Percentiles rank a stretch among this genome's conserved stretches.
Evolutionary conservation across 2,888 invertebrate genomes (phyloP).

Genomic region (Acheta domesticus): DNA sequence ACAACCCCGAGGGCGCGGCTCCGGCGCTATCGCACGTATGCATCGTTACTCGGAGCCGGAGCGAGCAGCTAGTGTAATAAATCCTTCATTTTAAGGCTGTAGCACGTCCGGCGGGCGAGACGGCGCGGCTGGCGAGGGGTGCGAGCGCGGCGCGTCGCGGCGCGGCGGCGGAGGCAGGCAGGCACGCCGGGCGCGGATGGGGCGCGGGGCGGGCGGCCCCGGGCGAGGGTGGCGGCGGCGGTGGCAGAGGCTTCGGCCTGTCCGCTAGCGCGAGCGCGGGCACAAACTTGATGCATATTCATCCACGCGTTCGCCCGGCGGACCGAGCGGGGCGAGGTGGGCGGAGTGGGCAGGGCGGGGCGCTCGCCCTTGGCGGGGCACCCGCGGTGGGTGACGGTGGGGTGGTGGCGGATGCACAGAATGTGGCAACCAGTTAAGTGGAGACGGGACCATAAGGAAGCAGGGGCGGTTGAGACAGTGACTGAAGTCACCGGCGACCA

Average conservation of each 20-base stretch:
- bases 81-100: constrained; percentile 30
- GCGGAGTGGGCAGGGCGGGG: not conserved
- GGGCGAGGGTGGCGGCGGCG: too few species aligned
- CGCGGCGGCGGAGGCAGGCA: not conserved
- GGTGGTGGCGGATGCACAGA: too few species aligned
- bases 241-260: too few species aligned
- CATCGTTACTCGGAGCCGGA: not conserved
- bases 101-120: constrained; percentile 24
- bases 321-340: not conserved
- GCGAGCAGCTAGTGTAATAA: constrained; percentile 12
- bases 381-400: too few species aligned
- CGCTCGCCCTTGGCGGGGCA: not conserved
- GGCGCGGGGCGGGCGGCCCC: too few species aligned
- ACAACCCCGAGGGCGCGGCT: not conserved
- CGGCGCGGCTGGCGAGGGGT: not conserved
- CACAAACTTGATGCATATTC: constrained; percentile 30
- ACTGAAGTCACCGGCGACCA: too few species aligned
- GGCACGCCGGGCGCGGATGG: not conserved
- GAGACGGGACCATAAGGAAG: not conserved
- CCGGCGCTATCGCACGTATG: not conserved
- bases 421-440: not conserved
- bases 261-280: not conserved
- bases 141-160: not conserved
- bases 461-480: not conserved
- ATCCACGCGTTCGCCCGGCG: constrained; percentile 21